Evolutionary conservation across 2,797 vertebrate species (phyloP), one percentile per base, ranked within the genome.

Genomic region (Cirrhinus molitorella): DNA sequence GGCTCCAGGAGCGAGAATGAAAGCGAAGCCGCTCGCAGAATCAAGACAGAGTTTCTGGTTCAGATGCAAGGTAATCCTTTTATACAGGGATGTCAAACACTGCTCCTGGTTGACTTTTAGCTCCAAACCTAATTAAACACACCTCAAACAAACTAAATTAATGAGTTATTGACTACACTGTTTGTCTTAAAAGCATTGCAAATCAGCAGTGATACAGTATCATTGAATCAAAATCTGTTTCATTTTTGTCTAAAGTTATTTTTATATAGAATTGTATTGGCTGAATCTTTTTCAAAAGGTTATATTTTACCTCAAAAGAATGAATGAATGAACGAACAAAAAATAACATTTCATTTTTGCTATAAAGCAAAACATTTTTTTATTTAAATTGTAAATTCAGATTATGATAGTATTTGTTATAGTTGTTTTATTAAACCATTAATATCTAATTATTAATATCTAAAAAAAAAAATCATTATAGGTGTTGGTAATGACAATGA

Each of bases 31-130:
- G 98, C 98, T 6, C 96, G 98, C 2, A 95, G 98, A 72, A 99
- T 99, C 88, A 99, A 99, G 93, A 99, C 98, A 0, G 98, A 99
- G 86, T 99, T 99, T 91, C 94, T 99, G 40, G 98, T 99, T 80
- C 98, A 99, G 88, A 99, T 99, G 98, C 98, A 99, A 92, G 98
- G 98, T 98, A 87, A 88, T 86, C 31, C 21, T 51, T 34, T 31
- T n/a, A 21, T n/a, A 19, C 7, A 25, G 11, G 5, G 6, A 37
- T 74, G 28, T 34, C 12, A 37, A 23, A 55, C 21, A 28, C 25
- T 14, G 6, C 28, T 53, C 31, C 17, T 53, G 17, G 31, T 10
- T 65, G 61, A 49, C 31, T 25, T 53, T 51, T 13, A 72, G 17
- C 12, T 53, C 11, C 11, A 73, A 53, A n/a, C 28, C 71, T 34